Evolutionary conservation across 2,797 vertebrate genomes (phyloP), one percentile per base, ranked within the genome.

Genomic region (Stomatorhinus walkeri): DNA sequence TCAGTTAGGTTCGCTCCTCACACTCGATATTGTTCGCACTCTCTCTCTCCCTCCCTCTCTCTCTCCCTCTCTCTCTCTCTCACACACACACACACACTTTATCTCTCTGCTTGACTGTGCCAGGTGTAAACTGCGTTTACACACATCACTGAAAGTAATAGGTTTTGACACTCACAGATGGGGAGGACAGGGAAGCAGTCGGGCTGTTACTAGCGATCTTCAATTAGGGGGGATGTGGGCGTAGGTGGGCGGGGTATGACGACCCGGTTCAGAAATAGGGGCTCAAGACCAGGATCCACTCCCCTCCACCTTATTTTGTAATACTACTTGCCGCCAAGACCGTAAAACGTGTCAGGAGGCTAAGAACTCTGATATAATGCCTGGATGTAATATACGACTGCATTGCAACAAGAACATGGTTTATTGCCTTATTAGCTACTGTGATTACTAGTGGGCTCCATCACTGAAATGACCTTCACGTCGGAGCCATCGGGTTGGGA

Each of bases 91-190:
- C 28, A 68, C 28, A 68, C 64, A 68, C 64, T 14, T 64, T 86
- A 24, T 52, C 48, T 51, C 43, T 14, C 43, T 85, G n/a, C 24
- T 51, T 85, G 43, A 48, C 46, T 85, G 84, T 86, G 84, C 24
- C 49, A 51, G 22, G 43, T 85, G 81, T 54, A 86, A 54, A 52
- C 84, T 86, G 84, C 49, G 48, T 36, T 86, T 54, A 86, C 51
- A 54, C 84, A 86, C 84, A 86, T 36, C 84, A 52, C 24, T 86
- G 51, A 32, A 54, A 32, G 22, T 52, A 86, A 52, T 86, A 56
- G 48, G 84, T 24, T 86, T 54, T 86, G 84, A 79, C 72, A 79
- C 72, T 79, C 36, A 40, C 32, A 79, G 72, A 79, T 79, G 72
- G 72, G 72, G 72, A 79, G 16, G 72, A 79, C 72, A n/a, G 72